Base-by-base conservation (phyloP, 2,113 vertebrate species). In the Lepisosteus osseus region DNA sequence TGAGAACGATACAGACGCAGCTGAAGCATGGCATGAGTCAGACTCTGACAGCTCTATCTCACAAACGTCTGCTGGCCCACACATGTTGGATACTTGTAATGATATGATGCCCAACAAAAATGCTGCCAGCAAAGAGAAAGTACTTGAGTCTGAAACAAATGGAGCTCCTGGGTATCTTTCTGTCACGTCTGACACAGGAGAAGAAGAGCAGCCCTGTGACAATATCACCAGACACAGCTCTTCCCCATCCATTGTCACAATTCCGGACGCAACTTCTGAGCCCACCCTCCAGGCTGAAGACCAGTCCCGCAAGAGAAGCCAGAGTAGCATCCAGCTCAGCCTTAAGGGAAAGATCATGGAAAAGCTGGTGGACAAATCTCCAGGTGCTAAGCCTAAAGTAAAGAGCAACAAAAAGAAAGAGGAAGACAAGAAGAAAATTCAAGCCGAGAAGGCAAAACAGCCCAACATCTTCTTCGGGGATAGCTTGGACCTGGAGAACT, bases 401-500 rank as follows among this genome's bases (percentile, higher is more conserved):
- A 99, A 97, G 89, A 95, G 95, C 79, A 75, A 87, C 42, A 95
- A 93, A 83, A 94, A 90, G 79, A 99, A 97, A 84, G 95, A 95
- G 15, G 96, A 97, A 70, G 95, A 95, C 67, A 95, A 91, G 84
- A 94, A 92, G 74, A 97, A 95, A 78, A 71, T 86, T 3, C 93
- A 94, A 74, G 86, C 89, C 7, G 96, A 98, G 70, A 96, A 96
- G 73, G 77, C 90, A 47, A 94, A 92, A 7, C 95, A 94, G 65
- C 90, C 94, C 70, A 96, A 85, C 6, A 92, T 99, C 61, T 99
- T 98, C 83, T 99, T 99, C 17, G 96, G 96, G 7, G 97, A 99
- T 81, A 98, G 96, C 75, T 89, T 99, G 72, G 97, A 99, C 82
- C 90, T 99, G 70, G 97, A 99, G 82, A 99, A 99, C 77, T 99